Evolutionary conservation across 2,888 invertebrate genomes (phyloP).

Genomic region (Phoenoteleia sp.): DNA sequence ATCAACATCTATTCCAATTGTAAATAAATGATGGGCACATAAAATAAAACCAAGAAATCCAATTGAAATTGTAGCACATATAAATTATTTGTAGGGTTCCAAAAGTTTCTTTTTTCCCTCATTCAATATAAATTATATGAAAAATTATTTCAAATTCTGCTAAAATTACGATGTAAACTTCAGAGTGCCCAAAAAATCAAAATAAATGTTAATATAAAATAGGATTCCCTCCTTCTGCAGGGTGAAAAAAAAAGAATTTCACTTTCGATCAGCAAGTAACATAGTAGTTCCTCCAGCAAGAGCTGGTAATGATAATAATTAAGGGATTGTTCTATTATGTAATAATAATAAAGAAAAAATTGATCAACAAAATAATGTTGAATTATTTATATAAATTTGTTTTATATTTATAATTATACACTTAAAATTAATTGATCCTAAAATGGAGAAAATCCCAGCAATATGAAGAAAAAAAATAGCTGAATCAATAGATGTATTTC

Average conservation of each 20-base stretch:
- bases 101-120: conserved; percentile 92
- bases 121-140: conserved; percentile 92
- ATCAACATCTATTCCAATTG: conserved; percentile 94
- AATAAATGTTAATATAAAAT: conserved; percentile 82
- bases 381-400: conserved; percentile 83
- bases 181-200: conserved; percentile 95
- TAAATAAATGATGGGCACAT: conserved; percentile 95
- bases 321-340: conserved; percentile 89
- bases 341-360: no score
- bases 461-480: conserved; percentile 93
- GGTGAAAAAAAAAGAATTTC: conserved; percentile 94
- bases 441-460: conserved; percentile 91
- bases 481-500: conserved; percentile 91
- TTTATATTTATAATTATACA: conserved; percentile 91
- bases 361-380: conserved; percentile 92
- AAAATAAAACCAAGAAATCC: conserved; percentile 94
- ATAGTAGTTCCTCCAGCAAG: conserved; percentile 94
- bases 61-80: conserved; percentile 94
- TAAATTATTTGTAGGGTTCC: conserved; percentile 93
- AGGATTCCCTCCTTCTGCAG: conserved; percentile 92
- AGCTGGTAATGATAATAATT: conserved; percentile 91
- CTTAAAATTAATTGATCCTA: conserved; percentile 94
- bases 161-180: conserved; percentile 95
- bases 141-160: conserved; percentile 95
- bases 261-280: conserved; percentile 92